Conservation (phyloP, 2,113 vertebrate genomes). For the Equus przewalskii region DNA sequence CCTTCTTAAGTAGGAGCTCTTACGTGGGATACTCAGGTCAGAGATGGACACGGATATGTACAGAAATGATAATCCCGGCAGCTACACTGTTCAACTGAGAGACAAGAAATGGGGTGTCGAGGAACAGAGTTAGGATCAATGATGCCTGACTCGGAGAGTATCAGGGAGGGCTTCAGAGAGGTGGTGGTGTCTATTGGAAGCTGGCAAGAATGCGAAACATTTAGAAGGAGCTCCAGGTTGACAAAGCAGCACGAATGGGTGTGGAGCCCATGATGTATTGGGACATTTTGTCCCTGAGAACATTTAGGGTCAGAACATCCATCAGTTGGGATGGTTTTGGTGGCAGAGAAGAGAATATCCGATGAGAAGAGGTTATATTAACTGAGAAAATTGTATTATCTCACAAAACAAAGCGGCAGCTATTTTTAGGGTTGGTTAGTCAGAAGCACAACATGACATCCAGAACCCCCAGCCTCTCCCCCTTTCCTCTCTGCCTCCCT, state of each 20-base stretch:
- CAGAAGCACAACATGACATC: neutral
- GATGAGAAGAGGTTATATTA: neutral
- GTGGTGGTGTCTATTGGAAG: neutral
- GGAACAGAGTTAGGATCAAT: neutral
- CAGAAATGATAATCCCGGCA: neutral
- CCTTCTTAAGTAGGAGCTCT: neutral
- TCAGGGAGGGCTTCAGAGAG: neutral
- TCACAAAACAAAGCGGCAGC: neutral
- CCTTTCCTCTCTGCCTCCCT: neutral
- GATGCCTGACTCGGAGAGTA: neutral
- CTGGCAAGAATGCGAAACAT: neutral
- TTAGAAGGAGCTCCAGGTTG: neutral
- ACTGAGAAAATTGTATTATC: neutral
- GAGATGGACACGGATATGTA: neutral
- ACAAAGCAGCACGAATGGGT: neutral
- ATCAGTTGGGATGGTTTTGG: neutral
- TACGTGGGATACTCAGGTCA: neutral
- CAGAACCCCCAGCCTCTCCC: rapidly evolving
- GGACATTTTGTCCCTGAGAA: neutral
- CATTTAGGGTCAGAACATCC: neutral
- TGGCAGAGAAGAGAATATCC: neutral
- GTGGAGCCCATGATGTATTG: neutral
- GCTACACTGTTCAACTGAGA: neutral
- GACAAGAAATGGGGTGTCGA: neutral
- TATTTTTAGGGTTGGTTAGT: neutral